phyloP scores from a whole-genome alignment of 2,797 vertebrate genomes.

The Cheirogaleus major region DNA sequence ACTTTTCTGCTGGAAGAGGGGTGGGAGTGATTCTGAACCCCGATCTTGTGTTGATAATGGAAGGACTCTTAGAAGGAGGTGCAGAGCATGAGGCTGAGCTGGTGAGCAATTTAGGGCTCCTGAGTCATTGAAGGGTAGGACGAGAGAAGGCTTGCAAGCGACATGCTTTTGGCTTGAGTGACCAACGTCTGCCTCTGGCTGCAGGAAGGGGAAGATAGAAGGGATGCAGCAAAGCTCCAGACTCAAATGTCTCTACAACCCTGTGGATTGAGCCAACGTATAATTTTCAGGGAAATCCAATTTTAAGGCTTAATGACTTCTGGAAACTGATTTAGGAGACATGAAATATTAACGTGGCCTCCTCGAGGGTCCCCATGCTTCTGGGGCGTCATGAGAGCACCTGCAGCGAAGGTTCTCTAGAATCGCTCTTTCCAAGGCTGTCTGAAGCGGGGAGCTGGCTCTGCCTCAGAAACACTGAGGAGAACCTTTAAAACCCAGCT shows the following conservation, averaged over 20 bases:
- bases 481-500: not conserved
- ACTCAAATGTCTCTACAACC: not conserved
- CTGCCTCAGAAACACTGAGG: not conserved
- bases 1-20: not conserved
- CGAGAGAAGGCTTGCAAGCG: not conserved
- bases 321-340: not conserved
- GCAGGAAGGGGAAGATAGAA: not conserved
- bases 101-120: not conserved
- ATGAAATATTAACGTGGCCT: not conserved
- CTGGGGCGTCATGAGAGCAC: accelerated
- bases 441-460: not conserved
- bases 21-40: not conserved
- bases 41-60: not conserved
- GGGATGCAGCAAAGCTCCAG: not conserved
- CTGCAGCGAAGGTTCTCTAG: not conserved
- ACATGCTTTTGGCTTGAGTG: not conserved
- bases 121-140: not conserved
- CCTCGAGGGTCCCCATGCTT: not conserved
- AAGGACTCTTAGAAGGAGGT: not conserved
- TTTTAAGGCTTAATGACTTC: slow-evolving; percentile 3
- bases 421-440: not conserved
- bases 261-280: not conserved
- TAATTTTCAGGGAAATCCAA: not conserved
- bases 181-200: not conserved
- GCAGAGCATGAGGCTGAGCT: not conserved